phyloP scores from a whole-genome alignment of 2,113 vertebrate genomes.

The Leucosticte australis region DNA sequence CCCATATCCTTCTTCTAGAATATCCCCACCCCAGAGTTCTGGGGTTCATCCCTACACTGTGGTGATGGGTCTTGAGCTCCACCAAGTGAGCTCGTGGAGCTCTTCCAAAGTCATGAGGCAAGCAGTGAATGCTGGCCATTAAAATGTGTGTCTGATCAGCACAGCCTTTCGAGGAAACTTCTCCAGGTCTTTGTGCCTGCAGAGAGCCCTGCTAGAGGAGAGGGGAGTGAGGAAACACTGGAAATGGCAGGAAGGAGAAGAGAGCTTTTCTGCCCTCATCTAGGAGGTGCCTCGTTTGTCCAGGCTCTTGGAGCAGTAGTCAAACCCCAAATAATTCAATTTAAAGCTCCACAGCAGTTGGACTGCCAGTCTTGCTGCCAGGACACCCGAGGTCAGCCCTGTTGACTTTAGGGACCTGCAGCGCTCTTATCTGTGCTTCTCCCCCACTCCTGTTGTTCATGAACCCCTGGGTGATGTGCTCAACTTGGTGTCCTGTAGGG shows the following conservation, averaged over 20 bases:
- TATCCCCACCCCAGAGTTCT: background rate
- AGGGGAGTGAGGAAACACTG: background rate
- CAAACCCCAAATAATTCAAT: background rate
- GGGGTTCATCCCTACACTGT: background rate
- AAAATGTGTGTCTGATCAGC: background rate
- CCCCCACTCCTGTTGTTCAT: no score
- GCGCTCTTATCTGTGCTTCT: background rate
- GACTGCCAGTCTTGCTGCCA: background rate
- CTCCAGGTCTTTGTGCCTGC: background rate
- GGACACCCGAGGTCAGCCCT: accelerated
- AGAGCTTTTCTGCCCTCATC: background rate
- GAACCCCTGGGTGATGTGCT: background rate
- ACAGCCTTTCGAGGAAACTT: background rate
- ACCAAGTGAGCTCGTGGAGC: accelerated
- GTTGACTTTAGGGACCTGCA: background rate
- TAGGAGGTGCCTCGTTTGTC: background rate
- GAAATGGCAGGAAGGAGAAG: background rate
- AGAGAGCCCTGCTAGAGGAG: background rate
- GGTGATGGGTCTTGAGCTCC: background rate
- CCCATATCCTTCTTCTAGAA: background rate
- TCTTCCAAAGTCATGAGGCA: background rate
- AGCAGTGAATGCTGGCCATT: background rate
- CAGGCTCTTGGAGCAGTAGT: background rate
- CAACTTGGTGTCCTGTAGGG: background rate
- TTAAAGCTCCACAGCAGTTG: background rate